Evolutionary conservation across 2,888 invertebrate species (phyloP), one percentile per base, ranked within the genome.

Genomic region (Hyposoter dolosus): DNA sequence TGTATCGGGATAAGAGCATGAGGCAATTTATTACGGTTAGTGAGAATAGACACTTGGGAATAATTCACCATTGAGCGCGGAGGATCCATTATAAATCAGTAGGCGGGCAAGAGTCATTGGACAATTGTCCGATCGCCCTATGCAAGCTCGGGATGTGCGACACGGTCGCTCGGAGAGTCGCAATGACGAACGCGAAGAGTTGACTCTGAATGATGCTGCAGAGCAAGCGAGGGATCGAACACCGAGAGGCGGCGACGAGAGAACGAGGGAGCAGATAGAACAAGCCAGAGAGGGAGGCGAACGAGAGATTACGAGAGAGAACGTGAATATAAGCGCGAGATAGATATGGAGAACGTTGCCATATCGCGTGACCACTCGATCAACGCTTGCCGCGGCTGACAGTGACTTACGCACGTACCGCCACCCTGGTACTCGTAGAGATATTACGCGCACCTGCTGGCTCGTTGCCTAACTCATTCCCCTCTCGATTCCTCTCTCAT

Each of bases 341-440:
- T 92, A 91, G 92, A 92, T 92, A 91, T 86, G 90, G 89, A 91
- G 92, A 91, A 91, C 91, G 92, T 90, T 92, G 88, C 89, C 91
- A 88, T 91, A 92, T 93, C 92, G 91, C 92, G 89, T 91, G 91
- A 91, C 92, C 92, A 93, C 93, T 93, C 93, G 92, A 93, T 93
- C 93, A 93, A 93, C 92, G 91, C 90, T 90, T 85, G 86, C 90
- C 90, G 90, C 90, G 88, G 90, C 90, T 90, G 91, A 91, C 91
- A 93, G 92, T 92, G 92, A 92, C 93, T 92, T 93, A 92, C 92
- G 91, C 91, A 91, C 90, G 87, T 87, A 77, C 81, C 56, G 40
- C 65, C 66, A 87, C 87, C 81, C 89, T 87, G 85, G 77, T 75
- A 82, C 88, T 91, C 89, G 90, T 89, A 89, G 89, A 91, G 91